Percentiles rank a stretch among this genome's conserved stretches.
Conservation (phyloP, 2,888 invertebrate genomes). For the Orthosia gracilis region DNA sequence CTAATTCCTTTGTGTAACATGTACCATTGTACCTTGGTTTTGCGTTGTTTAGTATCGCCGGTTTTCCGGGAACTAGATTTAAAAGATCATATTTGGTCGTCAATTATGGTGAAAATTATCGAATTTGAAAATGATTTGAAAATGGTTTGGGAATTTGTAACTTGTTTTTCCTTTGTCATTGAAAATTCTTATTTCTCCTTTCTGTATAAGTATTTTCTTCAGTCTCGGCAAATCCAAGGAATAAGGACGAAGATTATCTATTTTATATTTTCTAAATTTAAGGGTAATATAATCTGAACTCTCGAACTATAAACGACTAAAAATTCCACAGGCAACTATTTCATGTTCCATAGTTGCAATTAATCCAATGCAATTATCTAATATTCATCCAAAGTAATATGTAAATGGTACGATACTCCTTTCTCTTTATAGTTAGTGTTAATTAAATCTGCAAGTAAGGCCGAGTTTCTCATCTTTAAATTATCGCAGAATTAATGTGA, state of each 20-base stretch:
- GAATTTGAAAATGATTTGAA: not conserved
- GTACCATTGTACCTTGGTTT: conserved; percentile 21
- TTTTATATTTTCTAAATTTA: conserved; percentile 14
- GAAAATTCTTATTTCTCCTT: too few species aligned
- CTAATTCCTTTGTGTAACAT: conserved; percentile 55
- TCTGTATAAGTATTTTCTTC: too few species aligned
- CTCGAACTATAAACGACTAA: conserved; percentile 24
- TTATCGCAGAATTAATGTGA: too few species aligned
- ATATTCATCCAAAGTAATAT: conserved; percentile 45
- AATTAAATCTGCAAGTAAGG: conserved; percentile 19
- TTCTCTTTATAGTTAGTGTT: conserved; percentile 38
- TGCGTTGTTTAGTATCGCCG: conserved; percentile 46
- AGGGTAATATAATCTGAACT: conserved; percentile 18
- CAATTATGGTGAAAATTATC: not conserved
- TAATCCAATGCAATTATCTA: conserved; percentile 28
- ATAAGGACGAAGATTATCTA: not conserved
- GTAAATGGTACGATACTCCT: conserved; percentile 40
- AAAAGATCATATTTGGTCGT: not conserved
- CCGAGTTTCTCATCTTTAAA: too few species aligned
- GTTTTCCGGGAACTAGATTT: conserved; percentile 38
- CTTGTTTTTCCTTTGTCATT: too few species aligned
- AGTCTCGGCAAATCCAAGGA: not conserved
- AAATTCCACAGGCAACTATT: conserved; percentile 23
- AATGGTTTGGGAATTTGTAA: too few species aligned
- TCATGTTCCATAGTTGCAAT: conserved; percentile 37